phyloP scores from a whole-genome alignment of 2,888 invertebrate species.

The Drosophila nr. perissopoda region DNA sequence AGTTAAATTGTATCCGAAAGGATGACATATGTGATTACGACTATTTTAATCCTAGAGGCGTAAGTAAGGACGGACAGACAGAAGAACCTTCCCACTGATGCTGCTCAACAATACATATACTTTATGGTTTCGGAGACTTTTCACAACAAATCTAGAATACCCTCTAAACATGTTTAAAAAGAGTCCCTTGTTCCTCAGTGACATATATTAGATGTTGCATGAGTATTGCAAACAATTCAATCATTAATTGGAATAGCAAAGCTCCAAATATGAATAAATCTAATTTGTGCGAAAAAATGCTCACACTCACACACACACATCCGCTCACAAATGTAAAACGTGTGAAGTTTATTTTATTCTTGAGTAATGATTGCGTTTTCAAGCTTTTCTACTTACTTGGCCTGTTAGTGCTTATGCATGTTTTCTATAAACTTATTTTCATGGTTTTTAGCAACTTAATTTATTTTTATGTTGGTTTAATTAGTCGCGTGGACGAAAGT shows the following conservation, averaged over 20 bases:
- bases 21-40: not conserved
- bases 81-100: not conserved
- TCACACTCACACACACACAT: constrained; percentile 3
- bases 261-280: constrained; percentile 1
- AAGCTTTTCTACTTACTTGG: constrained; percentile 17
- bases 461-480: constrained; percentile 9
- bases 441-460: constrained; percentile 5
- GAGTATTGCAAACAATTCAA: not conserved
- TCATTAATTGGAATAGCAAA: not conserved
- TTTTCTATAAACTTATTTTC: constrained; percentile 11
- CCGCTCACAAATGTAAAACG: constrained; percentile 16
- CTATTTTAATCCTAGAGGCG: not conserved
- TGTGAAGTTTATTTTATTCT: constrained; percentile 3
- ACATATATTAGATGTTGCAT: not conserved
- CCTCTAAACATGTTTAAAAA: not conserved
- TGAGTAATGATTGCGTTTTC: not conserved
- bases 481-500: constrained; percentile 35
- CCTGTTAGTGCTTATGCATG: constrained; percentile 23
- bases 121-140: not conserved
- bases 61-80: not conserved
- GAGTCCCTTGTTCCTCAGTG: not conserved
- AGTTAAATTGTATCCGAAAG: not conserved
- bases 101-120: not conserved
- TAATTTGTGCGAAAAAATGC: constrained; percentile 11
- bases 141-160: not conserved